phyloP scores from a whole-genome alignment of 2,888 invertebrate species.

The Pristionchus maxplancki region DNA sequence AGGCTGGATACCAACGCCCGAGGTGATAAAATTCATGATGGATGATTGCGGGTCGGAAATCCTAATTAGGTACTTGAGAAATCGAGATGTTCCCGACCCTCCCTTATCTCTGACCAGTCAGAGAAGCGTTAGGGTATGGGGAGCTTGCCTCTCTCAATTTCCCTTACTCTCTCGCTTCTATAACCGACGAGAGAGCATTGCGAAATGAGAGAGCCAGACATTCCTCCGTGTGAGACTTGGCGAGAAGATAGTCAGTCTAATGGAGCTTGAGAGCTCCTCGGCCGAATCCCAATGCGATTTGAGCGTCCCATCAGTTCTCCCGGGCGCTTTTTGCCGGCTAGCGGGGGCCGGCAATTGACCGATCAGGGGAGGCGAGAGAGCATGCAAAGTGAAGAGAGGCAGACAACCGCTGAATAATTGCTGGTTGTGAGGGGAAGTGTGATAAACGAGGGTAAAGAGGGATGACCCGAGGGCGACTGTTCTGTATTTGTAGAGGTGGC shows the following conservation, averaged over 20 bases:
- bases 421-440: background rate
- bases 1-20: background rate
- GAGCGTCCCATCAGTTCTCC: background rate
- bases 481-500: background rate
- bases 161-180: background rate
- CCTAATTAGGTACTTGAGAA: background rate
- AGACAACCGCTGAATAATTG: constrained; percentile 4
- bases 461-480: background rate
- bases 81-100: background rate
- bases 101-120: background rate
- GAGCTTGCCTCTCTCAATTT: no score
- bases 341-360: background rate
- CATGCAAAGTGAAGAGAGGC: background rate
- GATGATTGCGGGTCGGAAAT: background rate
- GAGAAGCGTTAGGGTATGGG: no score
- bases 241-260: background rate
- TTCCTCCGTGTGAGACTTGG: no score
- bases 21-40: constrained; percentile 23
- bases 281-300: background rate
- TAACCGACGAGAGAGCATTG: background rate
- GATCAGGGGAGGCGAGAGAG: background rate
- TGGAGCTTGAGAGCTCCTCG: background rate
- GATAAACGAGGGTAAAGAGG: constrained; percentile 10
- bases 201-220: no score
- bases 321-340: background rate